Evolutionary conservation across 1,140 invertebrate species (phyloP).

Genomic region (Propsilocerus akamusi): DNA sequence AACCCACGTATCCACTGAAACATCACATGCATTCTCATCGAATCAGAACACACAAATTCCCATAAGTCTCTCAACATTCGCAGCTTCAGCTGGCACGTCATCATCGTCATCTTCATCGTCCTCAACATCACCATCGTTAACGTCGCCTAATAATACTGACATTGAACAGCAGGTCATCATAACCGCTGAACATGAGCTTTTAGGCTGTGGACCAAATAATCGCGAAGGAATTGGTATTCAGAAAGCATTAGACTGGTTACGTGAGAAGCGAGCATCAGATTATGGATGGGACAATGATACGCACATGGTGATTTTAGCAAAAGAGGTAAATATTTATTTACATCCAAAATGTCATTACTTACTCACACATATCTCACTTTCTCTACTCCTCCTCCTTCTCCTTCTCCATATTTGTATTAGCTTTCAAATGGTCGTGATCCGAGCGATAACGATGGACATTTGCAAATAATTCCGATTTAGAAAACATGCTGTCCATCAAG

Average conservation of each 20-base stretch:
- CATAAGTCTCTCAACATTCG: no score
- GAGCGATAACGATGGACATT: constrained; percentile 24
- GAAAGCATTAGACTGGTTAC: constrained; percentile 41
- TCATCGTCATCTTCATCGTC: background rate
- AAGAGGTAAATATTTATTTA: constrained; percentile 23
- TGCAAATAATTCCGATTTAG: constrained; percentile 28
- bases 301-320: constrained; percentile 45
- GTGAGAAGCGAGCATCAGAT: constrained; percentile 42
- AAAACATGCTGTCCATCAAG: constrained; percentile 58
- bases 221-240: constrained; percentile 35
- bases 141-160: background rate
- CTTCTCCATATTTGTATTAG: background rate
- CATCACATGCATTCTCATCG: no score
- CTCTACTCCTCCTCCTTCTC: background rate
- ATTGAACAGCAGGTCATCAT: background rate
- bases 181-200: background rate
- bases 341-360: background rate
- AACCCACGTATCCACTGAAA: no score
- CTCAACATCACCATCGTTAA: background rate
- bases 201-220: constrained; percentile 19
- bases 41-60: no score
- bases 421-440: constrained; percentile 23
- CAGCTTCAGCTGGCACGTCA: background rate
- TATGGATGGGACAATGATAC: constrained; percentile 64
- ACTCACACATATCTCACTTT: no score